These are phyloP conservation scores for Clarias gariepinus DNA, from an alignment of 2,113 vertebrate genomes.

Conservation along the genomic window DNA sequence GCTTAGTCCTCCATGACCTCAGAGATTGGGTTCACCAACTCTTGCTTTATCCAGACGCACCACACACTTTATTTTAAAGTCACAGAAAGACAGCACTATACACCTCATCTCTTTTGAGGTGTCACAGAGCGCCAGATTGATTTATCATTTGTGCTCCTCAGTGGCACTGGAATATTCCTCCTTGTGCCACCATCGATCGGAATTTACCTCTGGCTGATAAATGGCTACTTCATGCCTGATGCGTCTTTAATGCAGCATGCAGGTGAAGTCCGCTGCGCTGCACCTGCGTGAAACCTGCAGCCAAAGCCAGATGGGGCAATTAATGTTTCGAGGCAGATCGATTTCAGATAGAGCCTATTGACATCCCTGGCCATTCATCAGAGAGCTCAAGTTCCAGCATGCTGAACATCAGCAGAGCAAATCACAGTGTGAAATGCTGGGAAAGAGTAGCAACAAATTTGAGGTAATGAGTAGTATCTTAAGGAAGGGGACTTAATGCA, in stretches of 20 bases:
- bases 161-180: slow-evolving; percentile 34
- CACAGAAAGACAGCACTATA: slow-evolving; percentile 8
- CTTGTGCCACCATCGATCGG: slow-evolving; percentile 49
- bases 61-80: slow-evolving; percentile 19
- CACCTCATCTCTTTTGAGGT: slow-evolving; percentile 5
- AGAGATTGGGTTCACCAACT: slow-evolving; percentile 38
- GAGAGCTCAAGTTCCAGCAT: slow-evolving; percentile 3
- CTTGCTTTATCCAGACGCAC: slow-evolving; percentile 3
- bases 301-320: slow-evolving; percentile 42
- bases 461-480: slow-evolving; percentile 20
- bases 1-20: slow-evolving; percentile 26
- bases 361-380: slow-evolving; percentile 47
- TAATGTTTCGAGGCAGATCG: slow-evolving; percentile 44
- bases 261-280: slow-evolving; percentile 33
- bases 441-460: slow-evolving; percentile 27
- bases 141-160: slow-evolving; percentile 49
- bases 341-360: slow-evolving; percentile 50
- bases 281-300: slow-evolving; percentile 12
- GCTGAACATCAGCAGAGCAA: slow-evolving; percentile 27
- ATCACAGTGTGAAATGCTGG: slow-evolving; percentile 19
- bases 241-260: slow-evolving; percentile 46
- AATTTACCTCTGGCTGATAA: slow-evolving; percentile 57
- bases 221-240: slow-evolving; percentile 50
- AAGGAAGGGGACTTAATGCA: neutral
- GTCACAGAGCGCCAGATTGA: slow-evolving; percentile 47